Evolutionary conservation across 2,888 invertebrate species (phyloP).

Genomic region (Oscheius sp.): DNA sequence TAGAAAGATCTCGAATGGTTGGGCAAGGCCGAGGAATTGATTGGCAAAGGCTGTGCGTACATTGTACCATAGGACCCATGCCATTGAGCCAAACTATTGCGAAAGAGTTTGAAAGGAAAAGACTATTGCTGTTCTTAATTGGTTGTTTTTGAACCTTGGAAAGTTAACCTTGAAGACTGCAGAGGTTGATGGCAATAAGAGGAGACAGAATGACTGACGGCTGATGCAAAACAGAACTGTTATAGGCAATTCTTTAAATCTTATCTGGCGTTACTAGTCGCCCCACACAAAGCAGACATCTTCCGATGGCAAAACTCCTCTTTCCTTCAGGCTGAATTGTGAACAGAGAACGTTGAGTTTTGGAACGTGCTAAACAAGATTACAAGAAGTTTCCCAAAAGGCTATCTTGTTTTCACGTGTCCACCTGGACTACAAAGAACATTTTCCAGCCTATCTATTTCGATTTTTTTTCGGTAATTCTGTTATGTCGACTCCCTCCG

Average conservation of each 20-base stretch:
- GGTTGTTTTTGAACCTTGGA: too few species aligned
- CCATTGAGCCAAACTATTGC: not conserved
- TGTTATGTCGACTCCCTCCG: not conserved
- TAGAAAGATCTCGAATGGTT: not conserved
- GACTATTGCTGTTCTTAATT: too few species aligned
- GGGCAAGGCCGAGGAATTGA: not conserved
- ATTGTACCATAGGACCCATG: not conserved
- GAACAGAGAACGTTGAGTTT: too few species aligned
- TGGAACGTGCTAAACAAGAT: too few species aligned
- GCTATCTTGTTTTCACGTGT: too few species aligned
- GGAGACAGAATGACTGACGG: not conserved
- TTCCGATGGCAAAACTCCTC: not conserved
- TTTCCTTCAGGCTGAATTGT: too few species aligned
- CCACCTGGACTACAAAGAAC: too few species aligned
- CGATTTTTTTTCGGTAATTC: not conserved
- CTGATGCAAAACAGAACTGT: not conserved
- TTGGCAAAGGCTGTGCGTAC: not conserved
- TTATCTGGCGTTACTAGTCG: constrained; percentile 26
- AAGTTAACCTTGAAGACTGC: not conserved
- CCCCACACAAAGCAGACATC: constrained; percentile 23
- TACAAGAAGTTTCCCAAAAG: too few species aligned
- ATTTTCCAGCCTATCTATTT: not conserved
- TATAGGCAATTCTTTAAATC: not conserved
- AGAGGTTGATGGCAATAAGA: not conserved
- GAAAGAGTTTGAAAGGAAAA: too few species aligned